Percentiles rank a stretch among this genome's conserved stretches.
phyloP scores from a whole-genome alignment of 2,113 vertebrate genomes.

The Danio rerio region DNA sequence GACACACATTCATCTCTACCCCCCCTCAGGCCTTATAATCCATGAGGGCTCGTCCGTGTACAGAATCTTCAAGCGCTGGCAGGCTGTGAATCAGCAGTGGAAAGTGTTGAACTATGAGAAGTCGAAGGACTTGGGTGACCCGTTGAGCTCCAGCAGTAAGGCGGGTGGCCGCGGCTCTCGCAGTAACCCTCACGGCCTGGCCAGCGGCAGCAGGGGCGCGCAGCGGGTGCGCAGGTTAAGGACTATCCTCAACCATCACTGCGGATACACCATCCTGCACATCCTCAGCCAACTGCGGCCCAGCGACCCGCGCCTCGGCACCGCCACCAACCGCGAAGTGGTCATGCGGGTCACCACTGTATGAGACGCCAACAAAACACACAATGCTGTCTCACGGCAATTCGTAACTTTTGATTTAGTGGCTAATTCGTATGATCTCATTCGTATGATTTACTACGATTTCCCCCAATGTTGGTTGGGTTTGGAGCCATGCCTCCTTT shows the following conservation, averaged over 20 bases:
- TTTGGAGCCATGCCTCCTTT: too few species aligned
- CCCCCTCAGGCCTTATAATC: slow-evolving; percentile 84
- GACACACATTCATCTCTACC: slow-evolving; percentile 16
- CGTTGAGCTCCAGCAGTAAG: slow-evolving; percentile 80
- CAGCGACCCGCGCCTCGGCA: slow-evolving; percentile 82
- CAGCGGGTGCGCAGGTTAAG: slow-evolving; percentile 85
- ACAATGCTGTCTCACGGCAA: too few species aligned
- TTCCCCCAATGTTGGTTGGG: too few species aligned
- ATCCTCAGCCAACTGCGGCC: slow-evolving; percentile 92
- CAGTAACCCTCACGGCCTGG: slow-evolving; percentile 77
- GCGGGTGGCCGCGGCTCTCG: slow-evolving; percentile 78
- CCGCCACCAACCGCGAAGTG: slow-evolving; percentile 86
- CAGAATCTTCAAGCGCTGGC: slow-evolving; percentile 94
- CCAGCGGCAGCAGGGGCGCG: slow-evolving; percentile 76
- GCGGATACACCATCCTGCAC: slow-evolving; percentile 92
- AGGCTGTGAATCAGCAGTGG: slow-evolving; percentile 95
- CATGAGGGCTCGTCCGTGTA: slow-evolving; percentile 93
- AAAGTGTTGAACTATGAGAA: slow-evolving; percentile 96
- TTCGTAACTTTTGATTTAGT: too few species aligned
- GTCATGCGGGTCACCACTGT: slow-evolving; percentile 96
- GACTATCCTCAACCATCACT: slow-evolving; percentile 95
- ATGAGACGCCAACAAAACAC: slow-evolving; percentile 67
- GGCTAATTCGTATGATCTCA: too few species aligned
- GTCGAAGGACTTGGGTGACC: slow-evolving; percentile 89
- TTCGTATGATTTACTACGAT: too few species aligned